Evolutionary conservation across 2,797 vertebrate species (phyloP).

Genomic region (Acanthurus lineatus): DNA sequence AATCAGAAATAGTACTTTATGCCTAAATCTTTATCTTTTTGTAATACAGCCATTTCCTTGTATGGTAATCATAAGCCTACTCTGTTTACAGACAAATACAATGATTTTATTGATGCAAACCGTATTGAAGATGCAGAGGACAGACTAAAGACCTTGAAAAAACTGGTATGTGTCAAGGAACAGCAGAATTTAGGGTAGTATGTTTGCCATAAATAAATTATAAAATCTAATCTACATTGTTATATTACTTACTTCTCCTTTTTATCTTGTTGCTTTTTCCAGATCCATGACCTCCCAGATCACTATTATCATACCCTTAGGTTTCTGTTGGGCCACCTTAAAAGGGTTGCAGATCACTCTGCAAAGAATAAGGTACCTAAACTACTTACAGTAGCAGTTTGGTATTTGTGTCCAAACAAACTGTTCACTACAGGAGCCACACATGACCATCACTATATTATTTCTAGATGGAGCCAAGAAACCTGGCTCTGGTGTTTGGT

Average conservation of each 20-base stretch:
- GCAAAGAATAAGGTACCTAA: conserved; percentile 94
- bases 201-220: too few relatives aligned
- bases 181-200: neutral
- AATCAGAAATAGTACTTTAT: neutral
- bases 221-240: neutral
- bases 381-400: neutral
- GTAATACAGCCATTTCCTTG: neutral
- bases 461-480: conserved; percentile 95
- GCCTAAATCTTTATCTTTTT: neutral
- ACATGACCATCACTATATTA: neutral
- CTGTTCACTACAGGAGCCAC: neutral
- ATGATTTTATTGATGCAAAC: conserved; percentile 95
- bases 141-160: conserved; percentile 93
- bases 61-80: neutral
- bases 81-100: conserved; percentile 91
- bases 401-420: too few relatives aligned
- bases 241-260: neutral
- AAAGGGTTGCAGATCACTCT: conserved; percentile 92
- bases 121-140: conserved; percentile 91
- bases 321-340: conserved; percentile 93
- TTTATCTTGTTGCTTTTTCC: neutral
- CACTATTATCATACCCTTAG: conserved; percentile 95
- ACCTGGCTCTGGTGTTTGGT: conserved; percentile 96
- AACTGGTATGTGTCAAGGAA: conserved; percentile 85
- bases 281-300: conserved; percentile 94